phyloP scores from a whole-genome alignment of 2,888 invertebrate species.

The Drosophila subsilvestris region DNA sequence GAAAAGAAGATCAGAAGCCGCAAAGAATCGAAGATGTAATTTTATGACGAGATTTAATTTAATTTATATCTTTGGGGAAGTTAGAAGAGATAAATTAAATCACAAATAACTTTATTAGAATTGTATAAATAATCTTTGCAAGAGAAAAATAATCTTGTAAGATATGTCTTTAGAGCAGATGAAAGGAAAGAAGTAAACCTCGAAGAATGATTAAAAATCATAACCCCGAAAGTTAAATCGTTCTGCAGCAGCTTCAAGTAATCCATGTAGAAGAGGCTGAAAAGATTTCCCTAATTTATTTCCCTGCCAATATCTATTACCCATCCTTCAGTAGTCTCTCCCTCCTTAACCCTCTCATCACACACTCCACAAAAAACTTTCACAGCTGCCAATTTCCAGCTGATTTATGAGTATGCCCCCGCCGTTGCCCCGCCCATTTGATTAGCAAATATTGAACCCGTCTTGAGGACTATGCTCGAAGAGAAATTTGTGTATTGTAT shows the following conservation, averaged over 20 bases:
- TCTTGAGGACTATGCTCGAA: slow-evolving; percentile 4
- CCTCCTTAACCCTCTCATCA: slow-evolving; percentile 23
- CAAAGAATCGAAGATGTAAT: no score
- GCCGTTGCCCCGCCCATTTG: slow-evolving; percentile 67
- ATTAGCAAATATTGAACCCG: slow-evolving; percentile 61
- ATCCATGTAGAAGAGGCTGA: neutral
- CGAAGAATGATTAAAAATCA: no score
- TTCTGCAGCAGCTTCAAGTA: neutral
- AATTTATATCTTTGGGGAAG: no score
- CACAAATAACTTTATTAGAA: neutral
- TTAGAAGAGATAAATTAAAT: no score
- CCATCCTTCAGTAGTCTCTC: neutral
- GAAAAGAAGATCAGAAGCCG: neutral
- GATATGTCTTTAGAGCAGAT: no score
- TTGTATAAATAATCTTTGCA: no score
- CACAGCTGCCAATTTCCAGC: slow-evolving; percentile 18
- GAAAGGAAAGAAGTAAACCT: no score
- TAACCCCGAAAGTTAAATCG: no score
- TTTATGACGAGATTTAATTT: no score
- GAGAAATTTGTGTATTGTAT: slow-evolving; percentile 36
- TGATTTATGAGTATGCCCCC: slow-evolving; percentile 44
- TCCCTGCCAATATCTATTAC: neutral
- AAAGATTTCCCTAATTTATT: neutral
- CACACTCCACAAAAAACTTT: slow-evolving; percentile 13
- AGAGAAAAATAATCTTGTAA: no score